Base-by-base conservation (phyloP, 2,113 vertebrate species). In the Theristicus caerulescens region DNA sequence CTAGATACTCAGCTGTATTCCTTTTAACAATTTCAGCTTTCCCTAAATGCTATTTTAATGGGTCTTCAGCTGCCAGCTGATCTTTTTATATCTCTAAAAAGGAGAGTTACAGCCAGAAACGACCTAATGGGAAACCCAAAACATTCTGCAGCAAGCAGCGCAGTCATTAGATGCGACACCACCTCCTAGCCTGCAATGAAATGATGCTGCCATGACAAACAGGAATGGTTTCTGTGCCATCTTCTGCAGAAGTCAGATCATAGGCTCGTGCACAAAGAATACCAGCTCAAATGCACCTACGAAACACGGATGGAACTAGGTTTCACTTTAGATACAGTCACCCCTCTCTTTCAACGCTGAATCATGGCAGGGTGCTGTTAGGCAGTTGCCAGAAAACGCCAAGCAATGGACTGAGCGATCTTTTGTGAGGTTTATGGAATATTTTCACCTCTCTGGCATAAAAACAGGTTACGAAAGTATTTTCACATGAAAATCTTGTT, bases 241-340 rank as follows among this genome's bases (percentile, higher is more conserved):
- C 46, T 29, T 49, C 83, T 26, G 25, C 4, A 71, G 40, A 81
- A 76, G 21, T 7, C n/a, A n/a, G 27, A 32, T 40, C 51, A 40
- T 1, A 44, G 46, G 31, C 79, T 42, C 8, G 52, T 8, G 47
- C 22, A 44, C 27, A 36, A 51, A 52, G 66, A 57, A 46, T 6
- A 44, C 4, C 58, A 49, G 31, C 29, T 82, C 3, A 0, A 69
- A 34, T 1, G 10, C 38, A 29, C 0, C 1, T 11, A 36, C 36
- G 12, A 26, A 67, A 74, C 1, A 1, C 2, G 38, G 47, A 76
- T 44, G 47, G 59, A 64, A 47, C 16, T 12, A 40, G 21, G n/a
- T 70, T 87, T 79, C 52, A 16, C 32, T 49, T 38, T 1, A 44
- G 49, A 44, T 10, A 24, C 2, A 22, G 51, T 7, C 72, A 19